A percentile compares a stretch with the other conserved stretches of the same genome.
Evolutionary conservation across 53 echinoderm and acorn worm genomes (phyloP).

Genomic region (Paelopatides confundens): DNA sequence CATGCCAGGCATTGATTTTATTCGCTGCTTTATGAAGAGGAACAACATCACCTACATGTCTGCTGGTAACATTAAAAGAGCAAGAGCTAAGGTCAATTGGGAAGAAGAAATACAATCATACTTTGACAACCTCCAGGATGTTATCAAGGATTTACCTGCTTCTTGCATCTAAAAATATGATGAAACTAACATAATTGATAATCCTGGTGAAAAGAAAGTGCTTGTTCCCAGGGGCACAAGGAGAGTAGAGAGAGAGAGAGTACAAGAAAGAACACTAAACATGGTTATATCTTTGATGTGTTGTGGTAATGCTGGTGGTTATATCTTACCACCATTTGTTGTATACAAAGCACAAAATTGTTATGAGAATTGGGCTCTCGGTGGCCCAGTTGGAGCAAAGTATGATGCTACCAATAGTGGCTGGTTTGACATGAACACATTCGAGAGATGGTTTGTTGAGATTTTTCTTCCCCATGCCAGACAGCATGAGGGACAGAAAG

Average conservation of each 20-base stretch:
- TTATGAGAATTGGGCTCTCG: neutral
- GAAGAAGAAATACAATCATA: neutral
- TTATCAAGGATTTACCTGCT: neutral
- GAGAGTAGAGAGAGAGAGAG: neutral
- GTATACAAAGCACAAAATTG: constrained; percentile 53
- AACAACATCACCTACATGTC: too few relatives aligned
- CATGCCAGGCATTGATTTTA: too few relatives aligned
- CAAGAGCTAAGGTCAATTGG: neutral
- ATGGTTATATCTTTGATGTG: neutral
- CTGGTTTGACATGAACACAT: constrained; percentile 58
- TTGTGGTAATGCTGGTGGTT: neutral
- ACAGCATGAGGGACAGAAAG: neutral
- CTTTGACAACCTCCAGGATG: neutral
- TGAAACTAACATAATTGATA: constrained; percentile 18
- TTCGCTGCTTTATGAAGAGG: too few relatives aligned
- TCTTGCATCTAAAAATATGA: constrained; percentile 20
- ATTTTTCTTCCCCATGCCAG: constrained; percentile 44
- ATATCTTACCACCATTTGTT: constrained; percentile 43
- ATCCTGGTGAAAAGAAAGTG: neutral
- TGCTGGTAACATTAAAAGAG: constrained; percentile 9
- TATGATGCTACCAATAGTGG: constrained; percentile 66
- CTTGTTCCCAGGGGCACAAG: too few relatives aligned
- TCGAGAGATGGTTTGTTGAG: constrained; percentile 60
- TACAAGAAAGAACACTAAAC: too few relatives aligned
- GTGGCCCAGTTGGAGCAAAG: constrained; percentile 47